These are phyloP conservation scores for Arctia plantaginis DNA, from an alignment of 2,888 invertebrate species.

Conservation along the genomic window DNA sequence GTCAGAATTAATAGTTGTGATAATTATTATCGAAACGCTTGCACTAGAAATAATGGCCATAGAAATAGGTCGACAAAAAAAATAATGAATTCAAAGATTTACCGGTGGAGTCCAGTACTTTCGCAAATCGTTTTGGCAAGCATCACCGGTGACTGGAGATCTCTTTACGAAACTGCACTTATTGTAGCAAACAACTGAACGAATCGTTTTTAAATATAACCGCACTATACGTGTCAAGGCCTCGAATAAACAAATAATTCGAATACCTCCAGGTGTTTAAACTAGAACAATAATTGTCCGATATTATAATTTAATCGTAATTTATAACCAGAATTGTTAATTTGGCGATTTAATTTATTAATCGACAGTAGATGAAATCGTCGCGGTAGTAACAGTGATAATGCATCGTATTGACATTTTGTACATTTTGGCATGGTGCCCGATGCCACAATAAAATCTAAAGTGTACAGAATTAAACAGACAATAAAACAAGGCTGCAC, in stretches of 20 bases:
- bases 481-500: conserved; percentile 66
- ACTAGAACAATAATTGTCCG: neutral
- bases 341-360: conserved; percentile 26
- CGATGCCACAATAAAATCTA: conserved; percentile 77
- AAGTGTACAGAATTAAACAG: conserved; percentile 74
- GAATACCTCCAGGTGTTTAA: conserved; percentile 24
- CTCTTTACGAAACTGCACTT: conserved; percentile 53
- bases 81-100: conserved; percentile 59
- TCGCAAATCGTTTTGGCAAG: conserved; percentile 68
- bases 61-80: conserved; percentile 53
- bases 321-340: neutral
- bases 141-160: conserved; percentile 52
- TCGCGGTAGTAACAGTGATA: conserved; percentile 70
- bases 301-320: neutral
- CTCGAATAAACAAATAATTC: conserved; percentile 50
- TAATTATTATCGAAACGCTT: conserved; percentile 4
- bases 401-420: conserved; percentile 85
- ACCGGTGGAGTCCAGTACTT: conserved; percentile 62
- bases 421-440: conserved; percentile 75
- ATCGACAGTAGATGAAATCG: conserved; percentile 55
- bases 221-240: conserved; percentile 73
- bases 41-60: conserved; percentile 10
- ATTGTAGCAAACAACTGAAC: conserved; percentile 50
- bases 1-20: conserved; percentile 13
- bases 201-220: conserved; percentile 65